Base-by-base conservation (phyloP, 2,888 invertebrate genomes). In the Herminia tarsipennalis region DNA sequence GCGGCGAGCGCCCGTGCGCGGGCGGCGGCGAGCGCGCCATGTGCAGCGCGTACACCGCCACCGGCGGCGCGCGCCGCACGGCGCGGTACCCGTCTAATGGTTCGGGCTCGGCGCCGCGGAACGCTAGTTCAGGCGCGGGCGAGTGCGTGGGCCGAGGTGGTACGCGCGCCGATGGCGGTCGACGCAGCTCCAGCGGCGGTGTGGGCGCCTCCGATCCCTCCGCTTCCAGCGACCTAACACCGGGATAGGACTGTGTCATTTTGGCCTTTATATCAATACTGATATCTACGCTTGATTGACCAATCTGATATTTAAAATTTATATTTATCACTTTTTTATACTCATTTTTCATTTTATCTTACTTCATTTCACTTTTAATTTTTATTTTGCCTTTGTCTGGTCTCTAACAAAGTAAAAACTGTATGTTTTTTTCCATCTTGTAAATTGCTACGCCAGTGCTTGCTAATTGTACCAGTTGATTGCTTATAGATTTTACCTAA, bases 111-210 rank as follows among this genome's bases (percentile, higher is more conserved):
- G 13, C 1, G 37, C 34, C 22, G 25, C 35, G 29, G 22, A 4
- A 34, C 12, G 27, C 27, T 9, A 25, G 25, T 9, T 14, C 35
- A 0, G 37, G 58, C 47, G 94, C 93, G 27, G 95, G 95, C 73
- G 94, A 94, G 80, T 94, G 94, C 64, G 94, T 89, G 61, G 94
- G 94, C 48, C 93, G 95, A 56, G 94, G 95, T 53, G 94, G 95
- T 69, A 94, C 95, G 60, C 91, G 84, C 52, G 93, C 93, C 44
- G 92, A 89, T 29, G 92, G 93, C 66, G 88, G 88, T 60, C 94
- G 89, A 34, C 96, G 93, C 70, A 96, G 81, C 84, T 96, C 96
- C 67, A 95, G 83, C 18, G 96, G 95, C 63, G 96, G 95, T 79
- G 95, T 93, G 41, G 93, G 92, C 61, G 93, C 93, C 68, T 94